A percentile compares a stretch with the other conserved stretches of the same genome.
These are phyloP conservation scores for Balaeniceps rex DNA, from an alignment of 2,113 vertebrate genomes.

Conservation along the genomic window DNA sequence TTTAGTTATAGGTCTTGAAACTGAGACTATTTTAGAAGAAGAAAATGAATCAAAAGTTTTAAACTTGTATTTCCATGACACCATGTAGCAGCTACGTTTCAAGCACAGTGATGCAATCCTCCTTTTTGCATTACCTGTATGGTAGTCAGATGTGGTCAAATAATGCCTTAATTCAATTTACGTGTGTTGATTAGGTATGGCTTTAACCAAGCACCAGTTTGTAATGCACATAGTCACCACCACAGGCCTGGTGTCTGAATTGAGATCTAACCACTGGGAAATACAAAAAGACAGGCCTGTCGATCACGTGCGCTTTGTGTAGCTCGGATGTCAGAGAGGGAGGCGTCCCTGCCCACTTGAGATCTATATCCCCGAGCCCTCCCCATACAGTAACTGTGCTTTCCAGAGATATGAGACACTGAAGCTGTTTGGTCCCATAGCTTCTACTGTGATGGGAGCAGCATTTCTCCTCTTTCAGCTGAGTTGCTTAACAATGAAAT, in stretches of 20 bases:
- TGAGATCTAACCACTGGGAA: not conserved
- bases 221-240: not conserved
- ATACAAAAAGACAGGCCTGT: not conserved
- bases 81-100: not conserved
- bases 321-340: not conserved
- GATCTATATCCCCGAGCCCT: not conserved
- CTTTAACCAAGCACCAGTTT: not conserved
- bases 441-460: not conserved
- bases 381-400: not conserved
- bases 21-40: not conserved
- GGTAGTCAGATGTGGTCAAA: not conserved
- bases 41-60: not conserved
- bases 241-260: not conserved
- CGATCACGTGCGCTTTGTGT: fast-evolving
- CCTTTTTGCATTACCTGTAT: not conserved
- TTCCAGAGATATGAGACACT: not conserved
- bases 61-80: not conserved
- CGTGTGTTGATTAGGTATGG: not conserved
- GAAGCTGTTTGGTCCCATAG: not conserved
- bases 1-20: not conserved
- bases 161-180: not conserved
- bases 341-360: not conserved
- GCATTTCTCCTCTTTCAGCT: not conserved
- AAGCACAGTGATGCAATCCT: not conserved
- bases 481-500: not conserved